Percentiles rank a stretch among this genome's conserved stretches.
These are phyloP conservation scores for Agrypnia vestita DNA, from an alignment of 1,140 invertebrate species.

Conservation along the genomic window DNA sequence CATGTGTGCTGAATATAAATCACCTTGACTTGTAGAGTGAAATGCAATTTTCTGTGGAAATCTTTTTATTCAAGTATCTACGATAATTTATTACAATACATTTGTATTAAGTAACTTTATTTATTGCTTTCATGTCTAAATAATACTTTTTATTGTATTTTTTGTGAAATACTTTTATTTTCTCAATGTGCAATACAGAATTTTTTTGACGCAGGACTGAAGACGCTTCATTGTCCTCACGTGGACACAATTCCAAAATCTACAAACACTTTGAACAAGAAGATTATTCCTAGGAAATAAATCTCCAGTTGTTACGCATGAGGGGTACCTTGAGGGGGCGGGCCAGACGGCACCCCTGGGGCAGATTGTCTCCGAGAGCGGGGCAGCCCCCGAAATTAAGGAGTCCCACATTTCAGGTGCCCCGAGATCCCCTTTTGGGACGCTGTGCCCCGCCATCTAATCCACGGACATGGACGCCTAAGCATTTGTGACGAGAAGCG, in stretches of 20 bases:
- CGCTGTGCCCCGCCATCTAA: constrained; percentile 23
- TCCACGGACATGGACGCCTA: constrained; percentile 22
- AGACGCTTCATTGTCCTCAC: background rate
- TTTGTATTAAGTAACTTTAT: too few species aligned
- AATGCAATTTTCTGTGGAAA: too few species aligned
- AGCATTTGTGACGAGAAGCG: constrained; percentile 39
- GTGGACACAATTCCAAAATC: constrained; percentile 33
- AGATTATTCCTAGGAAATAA: constrained; percentile 59
- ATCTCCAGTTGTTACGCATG: constrained; percentile 48
- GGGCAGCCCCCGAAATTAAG: constrained; percentile 55
- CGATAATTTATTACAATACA: too few species aligned
- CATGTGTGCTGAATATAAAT: too few species aligned
- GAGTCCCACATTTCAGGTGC: constrained; percentile 43
- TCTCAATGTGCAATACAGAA: too few species aligned
- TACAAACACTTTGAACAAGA: constrained; percentile 34
- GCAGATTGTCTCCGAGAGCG: constrained; percentile 60
- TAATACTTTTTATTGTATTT: too few species aligned
- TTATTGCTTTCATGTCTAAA: too few species aligned
- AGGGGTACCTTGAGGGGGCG: constrained; percentile 27
- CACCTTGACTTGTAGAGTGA: too few species aligned
- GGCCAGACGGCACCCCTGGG: constrained; percentile 57
- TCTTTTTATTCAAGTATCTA: too few species aligned
- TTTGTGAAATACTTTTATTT: too few species aligned
- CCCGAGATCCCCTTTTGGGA: constrained; percentile 6
- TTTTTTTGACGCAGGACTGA: background rate